phyloP scores from a whole-genome alignment of 2,888 invertebrate genomes.

The Oscheius sp. region DNA sequence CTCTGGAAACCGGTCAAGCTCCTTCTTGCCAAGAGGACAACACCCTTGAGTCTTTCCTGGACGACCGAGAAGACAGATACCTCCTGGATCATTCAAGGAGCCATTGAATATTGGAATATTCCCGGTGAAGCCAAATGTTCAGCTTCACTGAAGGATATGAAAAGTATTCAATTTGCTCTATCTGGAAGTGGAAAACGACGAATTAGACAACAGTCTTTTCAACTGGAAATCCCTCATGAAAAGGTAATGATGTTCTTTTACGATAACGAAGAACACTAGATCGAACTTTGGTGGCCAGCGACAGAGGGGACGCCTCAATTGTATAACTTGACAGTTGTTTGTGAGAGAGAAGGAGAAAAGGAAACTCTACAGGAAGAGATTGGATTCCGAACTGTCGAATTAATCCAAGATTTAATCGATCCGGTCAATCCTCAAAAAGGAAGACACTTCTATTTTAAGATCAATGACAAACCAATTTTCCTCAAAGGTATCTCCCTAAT shows the following conservation, averaged over 20 bases:
- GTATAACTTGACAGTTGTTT: conserved; percentile 74
- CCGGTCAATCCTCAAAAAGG: conserved; percentile 71
- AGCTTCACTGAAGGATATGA: background rate
- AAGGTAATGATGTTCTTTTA: background rate
- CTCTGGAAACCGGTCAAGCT: conserved; percentile 80
- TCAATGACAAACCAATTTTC: conserved; percentile 88
- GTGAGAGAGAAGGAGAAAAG: conserved; percentile 12
- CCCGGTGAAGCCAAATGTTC: background rate
- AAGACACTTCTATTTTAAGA: conserved; percentile 82
- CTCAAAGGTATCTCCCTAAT: conserved; percentile 77
- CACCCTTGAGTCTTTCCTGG: conserved; percentile 34
- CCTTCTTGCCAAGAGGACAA: background rate
- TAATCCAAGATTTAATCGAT: conserved; percentile 74
- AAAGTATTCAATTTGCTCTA: background rate
- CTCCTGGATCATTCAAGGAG: background rate
- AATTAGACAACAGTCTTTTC: background rate
- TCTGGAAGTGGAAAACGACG: background rate
- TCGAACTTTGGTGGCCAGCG: conserved; percentile 91
- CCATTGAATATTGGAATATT: background rate
- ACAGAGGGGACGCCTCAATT: conserved; percentile 84
- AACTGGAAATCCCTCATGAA: conserved; percentile 4
- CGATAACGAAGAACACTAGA: background rate
- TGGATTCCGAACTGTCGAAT: conserved; percentile 86
- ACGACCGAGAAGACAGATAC: conserved; percentile 3
- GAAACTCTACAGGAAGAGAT: conserved; percentile 72